These are phyloP conservation scores for Perca flavescens DNA, from an alignment of 2,113 vertebrate species.

Conservation along the genomic window DNA sequence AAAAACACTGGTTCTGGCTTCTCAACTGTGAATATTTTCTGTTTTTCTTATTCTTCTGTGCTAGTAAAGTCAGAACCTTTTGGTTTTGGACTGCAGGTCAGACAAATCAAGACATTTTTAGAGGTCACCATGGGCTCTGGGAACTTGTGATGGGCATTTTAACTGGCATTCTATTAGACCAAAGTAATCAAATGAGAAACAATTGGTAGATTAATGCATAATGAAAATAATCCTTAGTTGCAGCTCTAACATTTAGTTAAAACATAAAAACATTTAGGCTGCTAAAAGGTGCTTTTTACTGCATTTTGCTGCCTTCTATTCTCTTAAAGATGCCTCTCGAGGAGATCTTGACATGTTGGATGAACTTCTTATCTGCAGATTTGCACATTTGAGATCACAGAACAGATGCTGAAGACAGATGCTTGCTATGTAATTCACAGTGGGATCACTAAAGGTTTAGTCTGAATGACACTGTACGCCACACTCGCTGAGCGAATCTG, in stretches of 20 bases:
- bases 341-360: conserved; percentile 36
- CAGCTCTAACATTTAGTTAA: background rate
- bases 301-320: background rate
- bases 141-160: background rate
- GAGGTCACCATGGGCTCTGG: background rate
- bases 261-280: background rate
- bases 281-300: background rate
- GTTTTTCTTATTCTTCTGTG: background rate
- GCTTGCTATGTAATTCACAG: conserved; percentile 46
- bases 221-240: background rate
- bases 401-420: conserved; percentile 73
- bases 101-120: background rate
- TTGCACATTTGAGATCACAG: conserved; percentile 55
- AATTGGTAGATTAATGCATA: background rate
- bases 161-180: background rate
- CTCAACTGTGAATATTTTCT: background rate
- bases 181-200: background rate
- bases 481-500: conserved; percentile 27
- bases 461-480: conserved; percentile 44
- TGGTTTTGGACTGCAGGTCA: background rate
- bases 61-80: background rate
- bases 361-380: conserved; percentile 69
- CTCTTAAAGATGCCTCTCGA: background rate
- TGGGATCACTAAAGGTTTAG: conserved; percentile 62
- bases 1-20: background rate